Conservation (phyloP, 1,140 invertebrate genomes). For the Amphibalanus amphitrite region DNA sequence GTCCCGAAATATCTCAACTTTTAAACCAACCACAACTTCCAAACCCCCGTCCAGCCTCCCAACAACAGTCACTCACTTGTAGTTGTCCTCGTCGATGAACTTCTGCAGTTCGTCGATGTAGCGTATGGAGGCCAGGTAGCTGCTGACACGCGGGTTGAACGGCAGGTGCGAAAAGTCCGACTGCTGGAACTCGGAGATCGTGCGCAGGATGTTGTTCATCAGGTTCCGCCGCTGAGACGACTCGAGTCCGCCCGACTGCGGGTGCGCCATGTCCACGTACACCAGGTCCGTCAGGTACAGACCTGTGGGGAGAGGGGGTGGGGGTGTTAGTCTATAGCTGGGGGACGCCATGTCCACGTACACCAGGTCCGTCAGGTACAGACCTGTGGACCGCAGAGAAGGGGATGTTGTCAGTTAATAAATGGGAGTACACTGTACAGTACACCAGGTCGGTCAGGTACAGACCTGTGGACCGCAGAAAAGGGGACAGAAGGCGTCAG, state of each 20-base stretch:
- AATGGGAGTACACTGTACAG: no score
- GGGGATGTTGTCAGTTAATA: no score
- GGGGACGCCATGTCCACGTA: slow-evolving; percentile 36
- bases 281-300: slow-evolving; percentile 83
- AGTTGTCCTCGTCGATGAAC: slow-evolving; percentile 90
- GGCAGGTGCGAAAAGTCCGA: slow-evolving; percentile 58
- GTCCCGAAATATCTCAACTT: no score
- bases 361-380: slow-evolving; percentile 82
- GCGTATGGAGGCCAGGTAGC: slow-evolving; percentile 71
- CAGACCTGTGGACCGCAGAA: neutral
- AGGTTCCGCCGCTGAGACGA: slow-evolving; percentile 55
- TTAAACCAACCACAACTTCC: no score
- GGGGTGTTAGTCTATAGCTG: slow-evolving; percentile 3
- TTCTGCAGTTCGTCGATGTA: slow-evolving; percentile 93
- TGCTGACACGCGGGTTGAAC: slow-evolving; percentile 51
- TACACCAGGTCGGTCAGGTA: neutral
- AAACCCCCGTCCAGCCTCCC: no score
- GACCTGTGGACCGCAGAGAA: slow-evolving; percentile 33
- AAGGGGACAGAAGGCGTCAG: no score
- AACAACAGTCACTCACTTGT: slow-evolving; percentile 68
- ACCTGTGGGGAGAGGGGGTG: slow-evolving; percentile 34
- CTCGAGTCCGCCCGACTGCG: slow-evolving; percentile 54
- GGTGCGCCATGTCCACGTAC: slow-evolving; percentile 86
- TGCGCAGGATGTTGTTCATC: slow-evolving; percentile 75
- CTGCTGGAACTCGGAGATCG: slow-evolving; percentile 70